Evolutionary conservation across 2,888 invertebrate species (phyloP).

Genomic region (Elmis aenea): DNA sequence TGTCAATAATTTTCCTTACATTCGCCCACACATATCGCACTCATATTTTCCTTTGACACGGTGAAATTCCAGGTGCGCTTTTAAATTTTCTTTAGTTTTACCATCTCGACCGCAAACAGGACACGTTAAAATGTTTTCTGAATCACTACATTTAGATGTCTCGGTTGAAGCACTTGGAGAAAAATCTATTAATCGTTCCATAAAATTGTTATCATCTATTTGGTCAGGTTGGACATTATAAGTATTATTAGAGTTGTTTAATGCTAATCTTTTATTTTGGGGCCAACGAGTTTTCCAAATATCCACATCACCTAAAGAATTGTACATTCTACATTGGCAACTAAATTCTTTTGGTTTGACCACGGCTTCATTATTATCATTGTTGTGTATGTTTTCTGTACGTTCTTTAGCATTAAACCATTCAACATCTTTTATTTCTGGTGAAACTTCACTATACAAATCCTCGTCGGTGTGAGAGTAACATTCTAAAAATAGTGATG

Average conservation of each 20-base stretch:
- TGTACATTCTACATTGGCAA: conserved; percentile 57
- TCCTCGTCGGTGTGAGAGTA: conserved; percentile 39
- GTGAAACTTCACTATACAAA: conserved; percentile 17
- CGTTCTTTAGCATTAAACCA: conserved; percentile 15
- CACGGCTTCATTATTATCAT: conserved; percentile 12
- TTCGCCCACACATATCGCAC: conserved; percentile 61
- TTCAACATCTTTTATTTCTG: no score
- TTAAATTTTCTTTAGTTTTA: conserved; percentile 58
- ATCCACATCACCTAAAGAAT: conserved; percentile 61
- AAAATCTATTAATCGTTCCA: no score
- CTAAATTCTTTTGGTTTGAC: conserved; percentile 51
- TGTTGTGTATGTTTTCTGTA: conserved; percentile 10
- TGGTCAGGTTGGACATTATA: conserved; percentile 2
- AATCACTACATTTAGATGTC: conserved; percentile 34
- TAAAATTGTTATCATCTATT: neutral
- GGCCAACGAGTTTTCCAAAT: conserved; percentile 54
- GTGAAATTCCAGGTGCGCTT: conserved; percentile 61
- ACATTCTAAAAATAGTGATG: conserved; percentile 62
- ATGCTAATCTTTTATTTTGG: conserved; percentile 35
- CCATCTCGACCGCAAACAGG: conserved; percentile 58
- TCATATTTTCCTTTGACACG: conserved; percentile 58
- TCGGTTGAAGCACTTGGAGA: conserved; percentile 28
- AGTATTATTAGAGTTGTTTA: conserved; percentile 22
- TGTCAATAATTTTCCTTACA: conserved; percentile 50
- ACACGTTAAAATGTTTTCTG: conserved; percentile 46